Percentiles rank a stretch among this genome's conserved stretches.
Evolutionary conservation across 1,140 invertebrate genomes (phyloP).

Genomic region (Orussus abietinus): DNA sequence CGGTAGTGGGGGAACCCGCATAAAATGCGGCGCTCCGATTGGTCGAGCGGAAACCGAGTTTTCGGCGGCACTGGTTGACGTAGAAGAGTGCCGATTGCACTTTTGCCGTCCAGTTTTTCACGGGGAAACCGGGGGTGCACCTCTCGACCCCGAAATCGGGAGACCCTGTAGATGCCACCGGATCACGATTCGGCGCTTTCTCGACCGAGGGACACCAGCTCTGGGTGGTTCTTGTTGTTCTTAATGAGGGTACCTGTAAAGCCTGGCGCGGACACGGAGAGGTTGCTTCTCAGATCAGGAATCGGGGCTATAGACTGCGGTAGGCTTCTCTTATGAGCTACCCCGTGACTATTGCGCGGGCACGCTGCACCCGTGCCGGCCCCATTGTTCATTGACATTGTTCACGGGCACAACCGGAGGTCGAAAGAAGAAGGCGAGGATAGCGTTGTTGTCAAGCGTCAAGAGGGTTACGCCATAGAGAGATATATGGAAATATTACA

Average conservation of each 20-base stretch:
- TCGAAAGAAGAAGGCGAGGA: conserved; percentile 47
- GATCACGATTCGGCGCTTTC: too few relatives aligned
- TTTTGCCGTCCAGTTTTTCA: too few relatives aligned
- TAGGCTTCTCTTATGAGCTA: conserved; percentile 77
- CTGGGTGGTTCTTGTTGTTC: too few relatives aligned
- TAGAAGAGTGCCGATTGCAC: too few relatives aligned
- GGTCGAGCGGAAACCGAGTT: too few relatives aligned
- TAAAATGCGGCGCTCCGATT: too few relatives aligned
- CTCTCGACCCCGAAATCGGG: too few relatives aligned
- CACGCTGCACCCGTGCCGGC: conserved; percentile 48
- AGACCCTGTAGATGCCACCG: too few relatives aligned
- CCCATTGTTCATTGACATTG: conserved; percentile 40
- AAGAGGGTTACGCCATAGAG: conserved; percentile 52
- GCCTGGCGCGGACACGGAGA: conserved; percentile 59
- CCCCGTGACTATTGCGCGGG: conserved; percentile 76
- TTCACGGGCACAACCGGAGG: too few relatives aligned
- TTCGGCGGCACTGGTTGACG: too few relatives aligned
- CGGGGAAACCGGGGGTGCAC: too few relatives aligned
- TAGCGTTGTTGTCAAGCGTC: conserved; percentile 52
- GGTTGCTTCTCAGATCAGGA: conserved; percentile 78
- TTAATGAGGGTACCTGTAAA: conserved; percentile 60
- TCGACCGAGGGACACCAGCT: conserved; percentile 1
- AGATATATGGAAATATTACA: conserved; percentile 51
- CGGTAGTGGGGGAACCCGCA: too few relatives aligned
- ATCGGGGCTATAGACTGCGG: conserved; percentile 73